A percentile compares a stretch with the other conserved stretches of the same genome.
Evolutionary conservation across 2,888 invertebrate genomes (phyloP).

Genomic region (Parelbella ahira): DNA sequence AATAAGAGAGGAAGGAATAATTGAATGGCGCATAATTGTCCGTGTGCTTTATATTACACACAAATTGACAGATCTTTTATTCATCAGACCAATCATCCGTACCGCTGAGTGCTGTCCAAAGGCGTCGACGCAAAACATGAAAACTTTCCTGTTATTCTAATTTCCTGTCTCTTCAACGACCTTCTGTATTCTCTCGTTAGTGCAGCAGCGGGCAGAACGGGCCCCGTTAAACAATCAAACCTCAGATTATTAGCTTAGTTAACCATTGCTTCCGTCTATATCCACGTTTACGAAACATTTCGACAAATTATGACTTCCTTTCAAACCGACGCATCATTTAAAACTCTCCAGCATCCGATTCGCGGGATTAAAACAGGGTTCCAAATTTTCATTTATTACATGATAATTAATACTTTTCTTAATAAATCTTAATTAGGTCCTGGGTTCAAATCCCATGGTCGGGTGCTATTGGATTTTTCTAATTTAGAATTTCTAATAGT

Average conservation of each 20-base stretch:
- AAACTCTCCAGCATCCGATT: no score
- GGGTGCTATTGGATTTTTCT: no score
- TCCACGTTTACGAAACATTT: conserved; percentile 33
- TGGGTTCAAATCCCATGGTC: no score
- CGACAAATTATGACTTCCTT: conserved; percentile 16
- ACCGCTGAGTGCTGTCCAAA: conserved; percentile 63
- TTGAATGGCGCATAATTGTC: conserved; percentile 67
- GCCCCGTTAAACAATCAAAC: conserved; percentile 42
- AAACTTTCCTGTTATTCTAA: conserved; percentile 38
- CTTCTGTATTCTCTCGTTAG: conserved; percentile 31
- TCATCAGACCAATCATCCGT: conserved; percentile 72
- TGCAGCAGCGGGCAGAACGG: conserved; percentile 32
- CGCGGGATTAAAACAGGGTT: no score
- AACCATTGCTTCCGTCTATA: conserved; percentile 53
- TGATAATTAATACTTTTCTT: no score
- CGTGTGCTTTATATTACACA: conserved; percentile 57
- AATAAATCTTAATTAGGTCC: no score
- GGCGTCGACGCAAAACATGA: conserved; percentile 65
- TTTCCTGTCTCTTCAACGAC: conserved; percentile 29
- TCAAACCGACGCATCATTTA: conserved; percentile 5
- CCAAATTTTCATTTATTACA: no score
- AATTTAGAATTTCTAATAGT: no score
- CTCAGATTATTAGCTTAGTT: conserved; percentile 66
- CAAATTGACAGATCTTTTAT: conserved; percentile 78
- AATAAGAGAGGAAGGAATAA: no score